Base-by-base conservation (phyloP, 2,113 vertebrate species). In the Holacanthus passer region DNA sequence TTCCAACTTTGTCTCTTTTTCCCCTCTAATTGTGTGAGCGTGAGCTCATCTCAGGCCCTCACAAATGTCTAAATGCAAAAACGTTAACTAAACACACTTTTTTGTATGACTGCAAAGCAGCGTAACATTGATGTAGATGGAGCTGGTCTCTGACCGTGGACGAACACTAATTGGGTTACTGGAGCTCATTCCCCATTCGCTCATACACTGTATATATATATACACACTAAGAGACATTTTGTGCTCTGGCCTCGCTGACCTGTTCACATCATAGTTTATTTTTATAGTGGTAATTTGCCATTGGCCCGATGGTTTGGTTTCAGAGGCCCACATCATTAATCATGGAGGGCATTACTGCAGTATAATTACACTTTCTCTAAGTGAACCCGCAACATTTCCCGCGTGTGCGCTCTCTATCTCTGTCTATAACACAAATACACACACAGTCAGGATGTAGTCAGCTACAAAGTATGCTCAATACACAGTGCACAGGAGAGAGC, bases 211-310 rank as follows among this genome's bases (percentile, higher is more conserved):
- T 82, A 55, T 91, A 91, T 93, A 91, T 93, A 94, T 92, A 94
- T 92, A 94, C 83, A 91, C 89, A 79, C 88, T 81, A 39, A 72
- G 66, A 93, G 90, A 90, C 87, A 85, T 92, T 92, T 85, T 85
- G 86, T 91, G 91, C 90, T 90, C 52, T 64, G 90, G 87, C 91
- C 88, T 77, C 62, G n/a, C 91, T 93, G 91, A 93, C 93, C 92
- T 88, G 89, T 87, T 93, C 87, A 92, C 88, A 87, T 93, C 85
- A 88, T 11, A 62, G 81, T 91, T 92, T 94, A 94, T 94, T 94
- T 94, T 94, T 94, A 91, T 83, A 83, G 84, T 76, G 83, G 86
- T 94, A 93, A 93, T 93, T 93, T 94, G 91, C 93, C 87, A 92
- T 92, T 76, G 85, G 91, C 81, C 80, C 48, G 56, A 83, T 92